Conservation (phyloP, 1,140 invertebrate species). For the Leptinotarsa lineolata region DNA sequence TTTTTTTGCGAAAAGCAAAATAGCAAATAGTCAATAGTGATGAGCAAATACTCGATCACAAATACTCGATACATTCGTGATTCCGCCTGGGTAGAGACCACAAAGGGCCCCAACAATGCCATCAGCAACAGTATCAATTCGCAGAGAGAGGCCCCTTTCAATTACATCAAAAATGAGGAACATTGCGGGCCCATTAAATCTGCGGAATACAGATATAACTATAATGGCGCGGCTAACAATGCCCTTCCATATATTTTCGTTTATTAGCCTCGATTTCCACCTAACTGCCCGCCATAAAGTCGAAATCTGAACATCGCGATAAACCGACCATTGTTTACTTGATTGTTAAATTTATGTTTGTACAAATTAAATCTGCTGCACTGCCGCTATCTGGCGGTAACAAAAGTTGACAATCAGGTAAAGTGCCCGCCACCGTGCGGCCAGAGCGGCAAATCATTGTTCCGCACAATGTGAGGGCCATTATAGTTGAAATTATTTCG, state of each 20-base stretch:
- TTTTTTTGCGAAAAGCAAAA: no score
- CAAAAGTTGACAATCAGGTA: slow-evolving; percentile 53
- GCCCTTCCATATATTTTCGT: slow-evolving; percentile 53
- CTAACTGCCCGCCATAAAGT: slow-evolving; percentile 54
- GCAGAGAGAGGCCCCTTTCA: slow-evolving; percentile 42
- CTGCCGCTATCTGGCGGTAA: slow-evolving; percentile 50
- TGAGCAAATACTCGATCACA: no score
- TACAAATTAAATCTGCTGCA: slow-evolving; percentile 57
- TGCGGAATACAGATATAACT: slow-evolving; percentile 50
- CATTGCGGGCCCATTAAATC: slow-evolving; percentile 47
- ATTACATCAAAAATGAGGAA: slow-evolving; percentile 47
- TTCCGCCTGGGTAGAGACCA: neutral
- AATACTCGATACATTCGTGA: no score
- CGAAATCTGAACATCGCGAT: slow-evolving; percentile 57
- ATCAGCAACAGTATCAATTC: slow-evolving; percentile 42
- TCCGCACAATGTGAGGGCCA: slow-evolving; percentile 18
- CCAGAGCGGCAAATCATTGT: slow-evolving; percentile 36
- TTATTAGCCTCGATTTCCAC: slow-evolving; percentile 55
- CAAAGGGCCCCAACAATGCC: neutral
- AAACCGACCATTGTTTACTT: slow-evolving; percentile 57
- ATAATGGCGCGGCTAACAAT: slow-evolving; percentile 46
- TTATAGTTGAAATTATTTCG: slow-evolving; percentile 25
- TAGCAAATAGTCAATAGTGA: no score
- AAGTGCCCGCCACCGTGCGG: slow-evolving; percentile 30
- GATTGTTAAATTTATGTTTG: slow-evolving; percentile 58